phyloP scores from a whole-genome alignment of 2,797 vertebrate genomes.

The Lepilemur ruficaudatus region DNA sequence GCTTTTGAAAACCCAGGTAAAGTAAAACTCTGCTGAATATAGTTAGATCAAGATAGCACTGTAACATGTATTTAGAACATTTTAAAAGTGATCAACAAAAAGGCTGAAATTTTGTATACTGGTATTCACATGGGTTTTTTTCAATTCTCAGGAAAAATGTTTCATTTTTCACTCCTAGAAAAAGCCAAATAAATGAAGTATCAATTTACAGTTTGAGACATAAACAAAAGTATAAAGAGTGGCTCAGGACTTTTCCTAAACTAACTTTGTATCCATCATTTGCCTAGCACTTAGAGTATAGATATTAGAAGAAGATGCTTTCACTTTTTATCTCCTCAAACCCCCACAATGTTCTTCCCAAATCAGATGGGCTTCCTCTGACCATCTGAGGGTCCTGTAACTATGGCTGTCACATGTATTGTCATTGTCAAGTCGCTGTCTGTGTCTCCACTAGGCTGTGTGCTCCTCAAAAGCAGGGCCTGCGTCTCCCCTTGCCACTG shows the following conservation, averaged over 20 bases:
- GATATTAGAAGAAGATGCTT: not conserved
- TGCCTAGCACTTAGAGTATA: not conserved
- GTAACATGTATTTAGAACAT: not conserved
- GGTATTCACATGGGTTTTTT: not conserved
- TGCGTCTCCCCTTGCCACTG: not conserved
- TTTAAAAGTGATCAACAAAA: not conserved
- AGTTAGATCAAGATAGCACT: not conserved
- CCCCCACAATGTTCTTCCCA: not conserved
- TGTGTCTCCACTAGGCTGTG: not conserved
- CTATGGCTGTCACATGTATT: too few relatives aligned
- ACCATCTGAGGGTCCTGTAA: not conserved
- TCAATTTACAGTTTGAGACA: not conserved
- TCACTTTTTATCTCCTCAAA: not conserved
- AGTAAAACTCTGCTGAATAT: not conserved
- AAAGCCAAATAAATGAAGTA: not conserved
- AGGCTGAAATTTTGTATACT: not conserved
- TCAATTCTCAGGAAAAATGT: not conserved
- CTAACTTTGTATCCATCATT: not conserved
- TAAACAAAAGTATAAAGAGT: not conserved
- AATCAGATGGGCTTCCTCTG: not conserved
- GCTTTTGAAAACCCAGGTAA: not conserved
- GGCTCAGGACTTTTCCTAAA: not conserved
- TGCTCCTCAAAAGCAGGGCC: not conserved
- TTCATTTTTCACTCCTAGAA: not conserved
- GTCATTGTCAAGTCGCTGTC: not conserved